phyloP scores from a whole-genome alignment of 2,113 vertebrate genomes.

The Sula dactylatra region DNA sequence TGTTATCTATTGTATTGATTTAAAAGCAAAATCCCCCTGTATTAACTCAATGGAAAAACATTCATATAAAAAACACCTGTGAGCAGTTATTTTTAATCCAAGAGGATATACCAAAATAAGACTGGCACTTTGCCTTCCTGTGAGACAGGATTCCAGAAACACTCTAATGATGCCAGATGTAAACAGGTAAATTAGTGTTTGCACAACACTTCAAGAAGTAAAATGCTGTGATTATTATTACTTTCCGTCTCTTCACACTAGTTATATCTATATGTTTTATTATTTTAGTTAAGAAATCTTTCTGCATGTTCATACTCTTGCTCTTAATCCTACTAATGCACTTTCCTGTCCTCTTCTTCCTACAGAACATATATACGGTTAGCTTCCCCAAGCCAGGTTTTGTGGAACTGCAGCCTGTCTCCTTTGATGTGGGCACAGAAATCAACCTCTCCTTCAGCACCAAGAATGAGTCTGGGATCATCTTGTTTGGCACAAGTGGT shows the following conservation, averaged over 20 bases:
- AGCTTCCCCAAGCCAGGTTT: slow-evolving; percentile 91
- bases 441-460: slow-evolving; percentile 98
- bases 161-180: neutral
- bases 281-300: neutral
- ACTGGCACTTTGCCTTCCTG: neutral
- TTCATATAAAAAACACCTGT: neutral
- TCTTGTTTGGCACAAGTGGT: slow-evolving; percentile 84
- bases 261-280: neutral
- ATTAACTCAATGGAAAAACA: neutral
- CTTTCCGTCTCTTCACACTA: neutral
- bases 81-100: neutral
- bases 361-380: slow-evolving; percentile 90
- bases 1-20: neutral
- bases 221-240: neutral
- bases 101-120: neutral
- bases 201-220: neutral
- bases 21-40: neutral
- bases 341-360: neutral
- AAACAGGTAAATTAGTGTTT: neutral
- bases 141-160: neutral
- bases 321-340: neutral
- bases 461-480: slow-evolving; percentile 86
- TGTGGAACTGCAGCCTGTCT: slow-evolving; percentile 83
- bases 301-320: neutral
- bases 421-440: slow-evolving; percentile 82